These are phyloP conservation scores for Liparis tanakae DNA, from an alignment of 2,797 vertebrate genomes.

Conservation along the genomic window DNA sequence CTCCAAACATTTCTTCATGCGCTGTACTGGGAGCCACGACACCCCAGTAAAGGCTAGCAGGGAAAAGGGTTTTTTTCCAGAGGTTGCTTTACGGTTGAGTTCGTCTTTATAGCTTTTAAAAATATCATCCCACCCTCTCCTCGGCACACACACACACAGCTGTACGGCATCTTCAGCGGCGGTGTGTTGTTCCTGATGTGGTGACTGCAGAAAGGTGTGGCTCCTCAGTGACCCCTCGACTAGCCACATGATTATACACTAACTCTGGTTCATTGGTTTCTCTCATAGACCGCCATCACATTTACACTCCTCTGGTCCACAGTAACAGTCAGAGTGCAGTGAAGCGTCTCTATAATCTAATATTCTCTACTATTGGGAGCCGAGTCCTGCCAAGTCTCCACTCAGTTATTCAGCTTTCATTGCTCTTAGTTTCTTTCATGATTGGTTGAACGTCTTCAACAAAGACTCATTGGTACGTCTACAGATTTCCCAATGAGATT, in stretches of 20 bases:
- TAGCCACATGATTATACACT: conserved; percentile 44
- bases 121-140: conserved; percentile 29
- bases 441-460: not conserved
- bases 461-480: not conserved
- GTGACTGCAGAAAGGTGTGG: conserved; percentile 52
- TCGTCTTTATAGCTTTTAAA: conserved; percentile 54
- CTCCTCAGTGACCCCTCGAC: conserved; percentile 15
- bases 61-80: conserved; percentile 41
- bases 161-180: conserved; percentile 34
- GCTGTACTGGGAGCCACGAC: conserved; percentile 44
- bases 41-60: conserved; percentile 50
- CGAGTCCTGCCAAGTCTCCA: not conserved
- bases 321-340: conserved; percentile 1
- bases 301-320: conserved; percentile 15
- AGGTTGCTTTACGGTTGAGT: conserved; percentile 47
- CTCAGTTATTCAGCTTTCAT: not conserved
- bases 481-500: not conserved
- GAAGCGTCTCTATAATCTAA: conserved; percentile 18
- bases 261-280: conserved; percentile 23
- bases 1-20: conserved; percentile 39
- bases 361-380: not conserved
- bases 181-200: conserved; percentile 34
- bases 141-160: conserved; percentile 19
- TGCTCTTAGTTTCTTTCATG: not conserved
- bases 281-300: conserved; percentile 23